These are phyloP conservation scores for Atractosteus spatula DNA, from an alignment of 2,113 vertebrate genomes.

Conservation along the genomic window DNA sequence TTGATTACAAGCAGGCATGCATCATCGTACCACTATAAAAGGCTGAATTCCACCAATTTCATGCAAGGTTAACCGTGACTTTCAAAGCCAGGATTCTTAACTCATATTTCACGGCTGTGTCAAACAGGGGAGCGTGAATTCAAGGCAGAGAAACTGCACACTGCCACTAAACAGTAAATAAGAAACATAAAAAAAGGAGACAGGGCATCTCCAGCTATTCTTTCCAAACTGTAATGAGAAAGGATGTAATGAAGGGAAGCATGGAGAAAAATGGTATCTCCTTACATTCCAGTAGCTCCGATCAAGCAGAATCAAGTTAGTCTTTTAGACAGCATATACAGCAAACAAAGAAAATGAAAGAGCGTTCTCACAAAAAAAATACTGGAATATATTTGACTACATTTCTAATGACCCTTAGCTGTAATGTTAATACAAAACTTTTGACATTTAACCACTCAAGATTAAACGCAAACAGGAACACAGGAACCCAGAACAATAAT, in stretches of 20 bases:
- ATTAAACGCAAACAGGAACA: too few relatives aligned
- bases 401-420: too few relatives aligned
- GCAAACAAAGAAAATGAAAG: too few relatives aligned
- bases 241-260: constrained; percentile 4
- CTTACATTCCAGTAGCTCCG: too few relatives aligned
- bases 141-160: neutral
- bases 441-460: too few relatives aligned
- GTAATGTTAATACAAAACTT: too few relatives aligned
- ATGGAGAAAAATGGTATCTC: neutral
- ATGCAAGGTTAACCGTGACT: constrained; percentile 5
- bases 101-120: neutral
- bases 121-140: neutral
- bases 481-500: too few relatives aligned
- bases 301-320: too few relatives aligned
- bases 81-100: neutral
- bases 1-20: neutral
- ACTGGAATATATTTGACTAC: too few relatives aligned
- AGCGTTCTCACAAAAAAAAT: too few relatives aligned
- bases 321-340: too few relatives aligned
- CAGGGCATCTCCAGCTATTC: too few relatives aligned
- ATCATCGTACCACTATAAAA: neutral
- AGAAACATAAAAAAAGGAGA: neutral
- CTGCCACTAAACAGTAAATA: neutral
- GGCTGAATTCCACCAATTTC: constrained; percentile 15
- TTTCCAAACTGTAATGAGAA: neutral